A percentile compares a stretch with the other conserved stretches of the same genome.
phyloP scores from a whole-genome alignment of 1,140 invertebrate species.

The Papilio polytes region DNA sequence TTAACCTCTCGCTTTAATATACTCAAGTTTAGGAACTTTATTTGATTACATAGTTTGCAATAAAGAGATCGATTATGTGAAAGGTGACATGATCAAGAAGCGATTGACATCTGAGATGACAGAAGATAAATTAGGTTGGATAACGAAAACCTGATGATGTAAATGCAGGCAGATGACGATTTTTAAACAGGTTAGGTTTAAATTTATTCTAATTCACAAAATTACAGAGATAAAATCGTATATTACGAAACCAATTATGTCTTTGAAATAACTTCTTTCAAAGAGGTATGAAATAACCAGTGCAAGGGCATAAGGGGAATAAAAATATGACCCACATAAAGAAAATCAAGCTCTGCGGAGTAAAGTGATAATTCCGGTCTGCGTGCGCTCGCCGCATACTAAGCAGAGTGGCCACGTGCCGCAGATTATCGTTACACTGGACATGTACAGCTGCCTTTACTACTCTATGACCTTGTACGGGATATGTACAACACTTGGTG shows the following conservation, averaged over 20 bases:
- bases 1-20: slow-evolving; percentile 2
- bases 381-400: slow-evolving; percentile 16
- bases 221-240: background rate
- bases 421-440: slow-evolving; percentile 14
- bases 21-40: background rate
- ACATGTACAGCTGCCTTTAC: background rate
- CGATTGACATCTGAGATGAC: too few species aligned
- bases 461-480: slow-evolving; percentile 10
- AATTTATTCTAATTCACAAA: background rate
- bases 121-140: too few species aligned
- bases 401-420: slow-evolving; percentile 15
- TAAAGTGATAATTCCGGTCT: slow-evolving; percentile 34
- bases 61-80: too few species aligned
- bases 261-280: background rate
- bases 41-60: background rate
- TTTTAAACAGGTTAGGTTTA: background rate
- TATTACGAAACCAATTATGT: background rate
- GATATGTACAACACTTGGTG: background rate
- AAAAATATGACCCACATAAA: slow-evolving; percentile 35
- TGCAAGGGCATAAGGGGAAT: slow-evolving; percentile 20
- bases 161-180: too few species aligned
- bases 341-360: slow-evolving; percentile 33
- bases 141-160: too few species aligned
- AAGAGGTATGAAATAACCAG: background rate
- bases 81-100: too few species aligned